Evolutionary conservation across 2,113 vertebrate genomes (phyloP).

Genomic region (Corydoras sp.): DNA sequence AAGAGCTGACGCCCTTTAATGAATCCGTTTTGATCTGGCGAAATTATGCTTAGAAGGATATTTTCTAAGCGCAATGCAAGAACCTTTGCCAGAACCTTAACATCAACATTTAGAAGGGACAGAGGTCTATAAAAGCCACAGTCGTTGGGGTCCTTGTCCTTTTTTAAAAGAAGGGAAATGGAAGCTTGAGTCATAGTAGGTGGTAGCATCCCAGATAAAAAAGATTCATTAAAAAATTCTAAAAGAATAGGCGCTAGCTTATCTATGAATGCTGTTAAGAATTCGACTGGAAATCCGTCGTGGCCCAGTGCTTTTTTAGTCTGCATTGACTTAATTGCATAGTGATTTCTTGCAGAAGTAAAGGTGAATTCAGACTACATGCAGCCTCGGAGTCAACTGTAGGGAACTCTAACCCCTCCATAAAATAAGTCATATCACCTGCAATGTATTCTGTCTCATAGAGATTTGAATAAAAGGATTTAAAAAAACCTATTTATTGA

Average conservation of each 20-base stretch:
- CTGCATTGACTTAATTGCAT: not conserved
- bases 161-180: conserved; percentile 6
- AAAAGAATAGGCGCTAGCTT: conserved; percentile 15
- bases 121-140: conserved; percentile 10
- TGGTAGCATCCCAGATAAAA: not conserved
- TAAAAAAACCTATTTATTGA: not conserved
- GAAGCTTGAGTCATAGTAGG: conserved; percentile 2
- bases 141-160: not conserved
- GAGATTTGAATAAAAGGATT: not conserved
- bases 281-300: not conserved
- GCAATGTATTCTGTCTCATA: not conserved
- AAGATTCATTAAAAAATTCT: conserved; percentile 2
- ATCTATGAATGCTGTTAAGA: not conserved
- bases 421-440: not conserved
- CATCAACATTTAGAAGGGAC: not conserved
- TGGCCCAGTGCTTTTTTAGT: not conserved
- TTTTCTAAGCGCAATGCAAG: not conserved
- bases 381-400: too few species aligned
- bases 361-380: too few species aligned
- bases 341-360: not conserved
- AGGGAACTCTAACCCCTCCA: not conserved
- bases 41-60: too few species aligned
- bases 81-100: conserved; percentile 3
- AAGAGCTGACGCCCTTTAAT: too few species aligned
- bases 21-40: too few species aligned